Conservation (phyloP, 2,797 vertebrate genomes). For the Anniella stebbinsi region DNA sequence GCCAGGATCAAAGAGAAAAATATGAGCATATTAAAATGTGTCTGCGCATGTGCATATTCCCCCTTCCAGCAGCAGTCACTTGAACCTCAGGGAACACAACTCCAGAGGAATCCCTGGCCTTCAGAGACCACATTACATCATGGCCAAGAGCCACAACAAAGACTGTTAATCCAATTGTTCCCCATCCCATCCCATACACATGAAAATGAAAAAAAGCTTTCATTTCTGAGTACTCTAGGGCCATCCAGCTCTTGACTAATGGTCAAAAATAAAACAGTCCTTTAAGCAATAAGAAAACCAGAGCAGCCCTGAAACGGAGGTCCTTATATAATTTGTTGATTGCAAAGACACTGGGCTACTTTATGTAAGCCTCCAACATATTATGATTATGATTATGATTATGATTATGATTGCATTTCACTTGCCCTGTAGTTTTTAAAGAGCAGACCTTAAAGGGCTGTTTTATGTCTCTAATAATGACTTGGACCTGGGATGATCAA, state of each 20-base stretch:
- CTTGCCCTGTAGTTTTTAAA: slow-evolving; percentile 51
- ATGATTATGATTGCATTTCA: background rate
- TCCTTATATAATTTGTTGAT: slow-evolving; percentile 38
- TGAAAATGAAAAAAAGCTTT: background rate
- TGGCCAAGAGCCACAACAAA: background rate
- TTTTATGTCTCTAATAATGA: slow-evolving; percentile 55
- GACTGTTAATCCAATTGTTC: background rate
- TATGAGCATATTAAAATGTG: background rate
- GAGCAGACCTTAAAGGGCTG: slow-evolving; percentile 50
- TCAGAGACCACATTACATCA: background rate
- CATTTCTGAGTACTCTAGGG: slow-evolving; percentile 15
- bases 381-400: background rate
- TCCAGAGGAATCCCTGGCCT: too few relatives aligned
- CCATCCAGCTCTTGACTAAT: slow-evolving; percentile 57
- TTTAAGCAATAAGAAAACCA: slow-evolving; percentile 28
- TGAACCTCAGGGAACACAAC: background rate
- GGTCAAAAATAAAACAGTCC: slow-evolving; percentile 16
- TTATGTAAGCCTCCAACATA: slow-evolving; percentile 31
- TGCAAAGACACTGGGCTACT: background rate
- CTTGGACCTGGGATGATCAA: slow-evolving; percentile 49
- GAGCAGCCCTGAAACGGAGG: background rate
- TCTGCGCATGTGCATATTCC: background rate
- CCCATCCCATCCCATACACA: background rate
- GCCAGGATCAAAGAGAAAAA: background rate
- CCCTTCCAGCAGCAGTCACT: background rate